Conservation (phyloP, 2,797 vertebrate species). For the Epinephelus malabaricus region DNA sequence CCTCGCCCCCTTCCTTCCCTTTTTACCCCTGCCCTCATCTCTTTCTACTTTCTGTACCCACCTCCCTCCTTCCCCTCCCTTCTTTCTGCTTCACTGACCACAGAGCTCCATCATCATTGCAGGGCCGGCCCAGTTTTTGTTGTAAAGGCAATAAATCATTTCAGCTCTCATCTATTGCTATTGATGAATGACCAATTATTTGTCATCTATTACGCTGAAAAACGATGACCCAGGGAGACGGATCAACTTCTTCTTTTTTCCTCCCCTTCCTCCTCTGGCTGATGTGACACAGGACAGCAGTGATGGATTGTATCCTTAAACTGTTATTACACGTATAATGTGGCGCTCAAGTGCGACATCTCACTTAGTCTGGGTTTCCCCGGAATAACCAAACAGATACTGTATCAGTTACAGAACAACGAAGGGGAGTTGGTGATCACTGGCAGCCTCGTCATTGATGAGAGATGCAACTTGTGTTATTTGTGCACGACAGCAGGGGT, state of each 20-base stretch:
- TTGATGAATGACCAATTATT: constrained; percentile 99
- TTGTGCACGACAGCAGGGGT: not conserved
- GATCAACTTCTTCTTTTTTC: constrained; percentile 86
- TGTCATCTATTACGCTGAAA: constrained; percentile 96
- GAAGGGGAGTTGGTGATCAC: not conserved
- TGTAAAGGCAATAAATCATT: constrained; percentile 98
- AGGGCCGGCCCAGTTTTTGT: constrained; percentile 65
- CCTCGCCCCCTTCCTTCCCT: constrained; percentile 26
- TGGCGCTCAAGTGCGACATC: constrained; percentile 89
- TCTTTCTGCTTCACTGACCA: constrained; percentile 87
- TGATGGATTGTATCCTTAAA: constrained; percentile 99
- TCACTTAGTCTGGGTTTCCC: constrained; percentile 84
- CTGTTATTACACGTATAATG: constrained; percentile 98
- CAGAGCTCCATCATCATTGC: constrained; percentile 86
- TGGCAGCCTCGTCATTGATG: not conserved
- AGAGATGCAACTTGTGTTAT: not conserved
- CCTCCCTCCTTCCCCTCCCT: constrained; percentile 40
- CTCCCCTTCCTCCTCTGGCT: constrained; percentile 51
- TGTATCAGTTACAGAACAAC: constrained; percentile 84
- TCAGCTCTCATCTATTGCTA: constrained; percentile 98
- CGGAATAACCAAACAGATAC: constrained; percentile 10
- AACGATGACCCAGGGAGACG: constrained; percentile 95
- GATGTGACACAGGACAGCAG: constrained; percentile 87
- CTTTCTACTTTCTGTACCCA: not conserved
- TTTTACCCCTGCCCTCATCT: constrained; percentile 70